These are phyloP conservation scores for Hydra vulgaris DNA, from an alignment of 30 jellyfish, hydroid and myxozoan genomes.

Conservation along the genomic window DNA sequence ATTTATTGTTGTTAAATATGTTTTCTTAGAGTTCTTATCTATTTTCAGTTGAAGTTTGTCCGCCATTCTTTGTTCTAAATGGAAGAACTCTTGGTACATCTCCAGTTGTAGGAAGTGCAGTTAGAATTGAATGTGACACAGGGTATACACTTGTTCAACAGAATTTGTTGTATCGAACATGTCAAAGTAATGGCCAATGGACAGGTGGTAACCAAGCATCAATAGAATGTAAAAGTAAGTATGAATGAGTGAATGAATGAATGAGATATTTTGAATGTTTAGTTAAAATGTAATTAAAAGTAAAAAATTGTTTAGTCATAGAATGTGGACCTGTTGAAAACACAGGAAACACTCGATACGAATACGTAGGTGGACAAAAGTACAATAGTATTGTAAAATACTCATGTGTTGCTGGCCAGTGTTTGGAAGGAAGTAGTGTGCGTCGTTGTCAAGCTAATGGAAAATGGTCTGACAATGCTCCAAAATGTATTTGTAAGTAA, in stretches of 20 bases:
- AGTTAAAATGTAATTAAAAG: neutral
- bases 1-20: too few relatives aligned
- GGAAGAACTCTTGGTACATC: constrained; percentile 64
- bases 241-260: neutral
- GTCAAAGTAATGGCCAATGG: constrained; percentile 80
- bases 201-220: constrained; percentile 69
- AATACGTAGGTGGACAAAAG: constrained; percentile 40
- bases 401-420: constrained; percentile 68
- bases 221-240: constrained; percentile 50
- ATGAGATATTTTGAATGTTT: neutral
- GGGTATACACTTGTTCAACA: constrained; percentile 60
- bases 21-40: too few relatives aligned
- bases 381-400: constrained; percentile 60
- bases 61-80: constrained; percentile 23
- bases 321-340: constrained; percentile 53
- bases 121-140: constrained; percentile 54
- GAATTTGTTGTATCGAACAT: constrained; percentile 44
- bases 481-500: constrained; percentile 57
- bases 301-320: constrained; percentile 24
- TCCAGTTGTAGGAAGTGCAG: constrained; percentile 55
- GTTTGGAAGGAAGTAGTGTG: constrained; percentile 63
- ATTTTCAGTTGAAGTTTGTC: constrained; percentile 15
- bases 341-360: constrained; percentile 17
- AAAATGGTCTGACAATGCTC: constrained; percentile 77
- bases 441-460: constrained; percentile 93